These are phyloP conservation scores for Arvicanthis niloticus DNA, from an alignment of 2,113 vertebrate genomes.

Conservation along the genomic window DNA sequence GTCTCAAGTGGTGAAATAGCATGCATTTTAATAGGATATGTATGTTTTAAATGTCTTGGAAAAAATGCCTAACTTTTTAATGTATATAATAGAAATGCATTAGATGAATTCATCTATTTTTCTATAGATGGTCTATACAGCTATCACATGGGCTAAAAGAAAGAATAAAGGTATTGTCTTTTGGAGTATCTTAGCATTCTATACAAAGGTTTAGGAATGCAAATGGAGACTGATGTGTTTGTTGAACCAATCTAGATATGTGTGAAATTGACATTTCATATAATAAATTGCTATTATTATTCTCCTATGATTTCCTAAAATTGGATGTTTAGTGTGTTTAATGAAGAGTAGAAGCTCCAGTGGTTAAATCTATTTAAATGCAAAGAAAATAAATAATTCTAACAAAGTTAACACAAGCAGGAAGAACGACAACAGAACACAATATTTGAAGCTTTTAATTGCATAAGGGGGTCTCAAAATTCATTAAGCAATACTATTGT, in stretches of 20 bases:
- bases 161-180: background rate
- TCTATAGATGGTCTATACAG: background rate
- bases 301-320: conserved; percentile 65
- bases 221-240: background rate
- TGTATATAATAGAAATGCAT: background rate
- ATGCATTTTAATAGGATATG: conserved; percentile 10
- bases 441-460: conserved; percentile 80
- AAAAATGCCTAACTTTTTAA: background rate
- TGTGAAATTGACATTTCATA: conserved; percentile 71
- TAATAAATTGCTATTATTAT: conserved; percentile 49
- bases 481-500: conserved; percentile 75
- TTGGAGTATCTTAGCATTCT: background rate
- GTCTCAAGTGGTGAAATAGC: conserved; percentile 34
- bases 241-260: background rate
- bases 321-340: conserved; percentile 35
- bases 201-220: conserved; percentile 5
- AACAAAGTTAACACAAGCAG: conserved; percentile 71
- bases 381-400: conserved; percentile 70
- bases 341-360: background rate
- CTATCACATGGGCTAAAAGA: background rate
- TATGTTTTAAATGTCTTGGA: conserved; percentile 38
- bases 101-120: background rate
- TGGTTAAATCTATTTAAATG: conserved; percentile 72
- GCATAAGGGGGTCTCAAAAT: conserved; percentile 76
- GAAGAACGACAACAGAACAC: conserved; percentile 67